Percentiles rank a stretch among this genome's conserved stretches.
These are phyloP conservation scores for Hepsetus odoe DNA, from an alignment of 2,113 vertebrate species.

Conservation along the genomic window DNA sequence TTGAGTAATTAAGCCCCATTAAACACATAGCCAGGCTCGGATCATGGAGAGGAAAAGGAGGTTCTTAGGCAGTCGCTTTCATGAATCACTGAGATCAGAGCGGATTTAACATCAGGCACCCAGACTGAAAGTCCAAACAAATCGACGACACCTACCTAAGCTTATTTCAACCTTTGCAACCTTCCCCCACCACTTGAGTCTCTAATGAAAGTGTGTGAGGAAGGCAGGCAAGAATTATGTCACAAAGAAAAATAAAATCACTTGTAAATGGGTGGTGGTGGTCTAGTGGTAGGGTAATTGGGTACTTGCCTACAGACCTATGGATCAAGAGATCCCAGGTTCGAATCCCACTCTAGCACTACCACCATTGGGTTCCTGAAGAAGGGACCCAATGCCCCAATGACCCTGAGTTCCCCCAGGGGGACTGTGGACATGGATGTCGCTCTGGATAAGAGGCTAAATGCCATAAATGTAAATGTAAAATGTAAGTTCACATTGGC, in stretches of 20 bases:
- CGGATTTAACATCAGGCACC: constrained; percentile 2
- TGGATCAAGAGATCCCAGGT: too few relatives aligned
- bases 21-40: not conserved
- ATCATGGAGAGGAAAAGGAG: not conserved
- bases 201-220: constrained; percentile 4
- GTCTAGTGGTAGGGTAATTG: too few relatives aligned
- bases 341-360: too few relatives aligned
- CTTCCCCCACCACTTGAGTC: not conserved
- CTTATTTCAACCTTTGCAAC: not conserved
- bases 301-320: too few relatives aligned
- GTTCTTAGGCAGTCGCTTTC: not conserved
- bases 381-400: too few relatives aligned
- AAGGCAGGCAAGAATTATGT: constrained; percentile 6
- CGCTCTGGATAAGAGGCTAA: too few relatives aligned
- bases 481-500: too few relatives aligned
- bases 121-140: not conserved
- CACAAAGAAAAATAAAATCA: constrained; percentile 12
- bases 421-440: too few relatives aligned
- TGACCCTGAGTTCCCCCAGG: too few relatives aligned
- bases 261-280: too few relatives aligned
- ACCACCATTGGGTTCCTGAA: too few relatives aligned
- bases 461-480: too few relatives aligned
- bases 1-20: constrained; percentile 51
- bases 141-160: not conserved
- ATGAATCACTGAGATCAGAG: constrained; percentile 1